Base-by-base conservation (phyloP, 1,140 invertebrate species). In the Drosophila bipectinata region DNA sequence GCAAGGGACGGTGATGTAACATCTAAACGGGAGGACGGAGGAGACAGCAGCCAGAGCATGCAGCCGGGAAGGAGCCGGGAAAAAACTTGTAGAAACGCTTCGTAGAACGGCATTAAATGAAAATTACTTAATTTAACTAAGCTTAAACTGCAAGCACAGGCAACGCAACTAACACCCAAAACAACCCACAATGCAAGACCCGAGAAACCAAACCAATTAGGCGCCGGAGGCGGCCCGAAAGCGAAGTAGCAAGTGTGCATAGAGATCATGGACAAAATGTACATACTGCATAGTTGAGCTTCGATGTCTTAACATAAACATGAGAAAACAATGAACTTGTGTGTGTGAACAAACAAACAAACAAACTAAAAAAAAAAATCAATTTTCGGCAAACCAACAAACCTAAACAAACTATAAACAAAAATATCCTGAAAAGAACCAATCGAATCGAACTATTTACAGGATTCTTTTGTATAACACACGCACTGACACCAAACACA, bases 71-170 rank as follows among this genome's bases (percentile, higher is more conserved):
- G 47, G 10, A 45, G 18, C 18, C 18, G 18, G 18, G 12, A 48
- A 21, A 21, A 18, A 45, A 60, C 34, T 61, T 32, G 45, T 41
- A 34, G 32, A 55, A 54, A 61, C 69, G 69, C 69, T 72, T 72
- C 32, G 37, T 72, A 56, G 51, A 63, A 44, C 41, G 44, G 68
- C 30, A 72, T 51, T 18, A 44, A 56, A 55, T 2, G 12, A 63
- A 62, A 74, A 57, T 57, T 64, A 74, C 47, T 74, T 74, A 41
- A 66, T 39, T 54, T 53, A 44, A 74, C 41, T 45, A 30, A 64
- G 14, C 47, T 26, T 39, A 41, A 64, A 47, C 18, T 28, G 51
- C 45, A 57, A 71, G 41, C 6, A 45, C 21, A 15, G 8, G 15
- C n/a, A 45, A 47, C 34, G 49, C 48, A 41, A 62, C 67, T 44